Base-by-base conservation (phyloP, 1,140 invertebrate genomes). In the Ceratosolen solmsi region DNA sequence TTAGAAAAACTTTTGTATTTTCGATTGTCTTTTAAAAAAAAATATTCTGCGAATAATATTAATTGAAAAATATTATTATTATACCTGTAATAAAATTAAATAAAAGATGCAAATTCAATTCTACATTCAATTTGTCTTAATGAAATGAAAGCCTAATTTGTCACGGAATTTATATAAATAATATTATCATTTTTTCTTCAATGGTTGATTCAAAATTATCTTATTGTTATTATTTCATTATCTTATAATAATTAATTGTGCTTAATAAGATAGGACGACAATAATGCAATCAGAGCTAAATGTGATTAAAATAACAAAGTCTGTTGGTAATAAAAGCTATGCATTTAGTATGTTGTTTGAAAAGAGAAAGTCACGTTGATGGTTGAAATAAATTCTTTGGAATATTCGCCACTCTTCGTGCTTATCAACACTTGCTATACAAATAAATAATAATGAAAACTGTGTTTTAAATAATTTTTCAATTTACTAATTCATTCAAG, bases 321-420 rank as follows among this genome's bases (percentile, higher is more conserved):
- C 22, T 36, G n/a, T 4, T 70, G 11, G 30, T n/a, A 72, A 70
- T 71, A 79, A 79, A 60, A 27, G 49, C 65, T 27, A 33, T 58
- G 30, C 54, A 70, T 36, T 79, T 63, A 4, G 22, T 63, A n/a
- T 27, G 1, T 36, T 56, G 49, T 41, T 79, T 41, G 68, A 63
- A 41, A 72, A 72, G 77, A 72, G 68, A 79, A 72, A 56, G 77
- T 79, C 76, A 79, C 1, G 13, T 51, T 78, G 41, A 36, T 78
- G 41, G 17, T 74, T 74, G 49, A 74, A 56, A 5, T 36, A 25
- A 56, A 20, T 74, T 30, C 1, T 36, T n/a, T 27, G 30, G 56
- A 74, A 74, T 49, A 33, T n/a, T 15, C 41, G 0, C 15, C n/a
- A 71, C 17, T 27, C 27, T 51, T 72, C 4, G 15, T 30, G 46